Conservation (phyloP, 2,797 vertebrate species). For the Chrosomus eos region DNA sequence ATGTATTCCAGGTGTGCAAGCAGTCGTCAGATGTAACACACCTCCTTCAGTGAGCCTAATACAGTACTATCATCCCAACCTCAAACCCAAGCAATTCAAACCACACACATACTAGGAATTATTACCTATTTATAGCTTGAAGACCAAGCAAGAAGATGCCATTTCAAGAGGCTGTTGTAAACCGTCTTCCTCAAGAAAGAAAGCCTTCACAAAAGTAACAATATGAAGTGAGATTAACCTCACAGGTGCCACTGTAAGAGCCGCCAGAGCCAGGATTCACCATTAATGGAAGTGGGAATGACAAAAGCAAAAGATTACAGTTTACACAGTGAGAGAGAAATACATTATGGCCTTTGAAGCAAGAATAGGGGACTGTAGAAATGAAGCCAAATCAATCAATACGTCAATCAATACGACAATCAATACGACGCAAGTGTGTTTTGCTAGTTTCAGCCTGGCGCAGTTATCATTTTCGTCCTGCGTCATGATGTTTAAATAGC, state of each 20-base stretch:
- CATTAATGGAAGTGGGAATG: too few relatives aligned
- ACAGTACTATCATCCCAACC: background rate
- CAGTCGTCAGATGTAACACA: background rate
- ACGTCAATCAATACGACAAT: too few relatives aligned
- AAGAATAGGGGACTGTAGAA: background rate
- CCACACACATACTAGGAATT: background rate
- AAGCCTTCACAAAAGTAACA: background rate
- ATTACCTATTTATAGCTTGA: background rate
- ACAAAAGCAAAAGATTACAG: background rate
- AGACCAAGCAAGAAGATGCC: background rate
- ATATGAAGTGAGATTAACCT: background rate
- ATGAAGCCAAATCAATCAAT: background rate
- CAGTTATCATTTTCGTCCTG: too few relatives aligned
- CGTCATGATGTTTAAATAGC: too few relatives aligned
- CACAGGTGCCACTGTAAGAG: background rate
- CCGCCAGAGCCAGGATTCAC: too few relatives aligned
- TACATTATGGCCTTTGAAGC: background rate
- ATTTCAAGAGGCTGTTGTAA: background rate
- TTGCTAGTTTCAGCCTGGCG: too few relatives aligned
- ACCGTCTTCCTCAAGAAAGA: background rate
- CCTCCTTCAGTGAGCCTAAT: background rate
- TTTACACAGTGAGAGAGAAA: conserved; percentile 2
- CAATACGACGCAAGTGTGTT: too few relatives aligned
- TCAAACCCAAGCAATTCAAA: background rate
- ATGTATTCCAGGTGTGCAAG: background rate